Evolutionary conservation across 2,888 invertebrate genomes (phyloP).

Genomic region (Cyaniris semiargus): DNA sequence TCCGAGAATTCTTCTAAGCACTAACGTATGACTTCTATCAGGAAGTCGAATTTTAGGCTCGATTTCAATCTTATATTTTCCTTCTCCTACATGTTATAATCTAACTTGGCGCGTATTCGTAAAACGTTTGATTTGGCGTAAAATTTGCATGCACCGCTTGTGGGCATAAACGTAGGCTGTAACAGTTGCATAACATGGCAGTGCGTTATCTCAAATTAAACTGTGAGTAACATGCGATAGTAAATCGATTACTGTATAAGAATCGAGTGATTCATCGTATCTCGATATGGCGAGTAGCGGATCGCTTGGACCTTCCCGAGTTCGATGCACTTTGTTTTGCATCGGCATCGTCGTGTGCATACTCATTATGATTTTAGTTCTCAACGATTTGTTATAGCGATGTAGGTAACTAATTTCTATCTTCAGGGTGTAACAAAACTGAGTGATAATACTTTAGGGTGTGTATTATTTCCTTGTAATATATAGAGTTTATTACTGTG

Average conservation of each 20-base stretch:
- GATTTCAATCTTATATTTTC: not conserved
- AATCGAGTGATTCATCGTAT: conserved; percentile 26
- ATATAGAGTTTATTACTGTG: too few species aligned
- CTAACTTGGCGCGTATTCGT: not conserved
- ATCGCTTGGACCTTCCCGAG: conserved; percentile 69
- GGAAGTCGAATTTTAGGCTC: not conserved
- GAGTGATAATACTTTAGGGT: too few species aligned
- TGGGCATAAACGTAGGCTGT: conserved; percentile 11
- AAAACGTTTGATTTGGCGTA: not conserved
- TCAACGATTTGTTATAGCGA: conserved; percentile 29
- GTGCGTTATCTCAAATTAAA: conserved; percentile 24
- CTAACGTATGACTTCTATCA: not conserved
- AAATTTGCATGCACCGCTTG: conserved; percentile 10
- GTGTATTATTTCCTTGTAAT: too few species aligned
- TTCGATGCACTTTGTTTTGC: conserved; percentile 73
- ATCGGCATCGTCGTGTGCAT: conserved; percentile 69
- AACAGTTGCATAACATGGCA: conserved; percentile 16
- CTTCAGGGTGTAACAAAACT: too few species aligned
- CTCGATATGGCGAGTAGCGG: conserved; percentile 51
- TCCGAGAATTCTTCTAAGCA: too few species aligned
- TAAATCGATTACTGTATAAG: conserved; percentile 25
- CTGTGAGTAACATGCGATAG: conserved; percentile 25
- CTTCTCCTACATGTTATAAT: not conserved
- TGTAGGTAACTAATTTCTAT: not conserved
- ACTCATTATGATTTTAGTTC: conserved; percentile 51